Conservation (phyloP, 2,888 invertebrate genomes). For the Megaustenia siamemsis region DNA sequence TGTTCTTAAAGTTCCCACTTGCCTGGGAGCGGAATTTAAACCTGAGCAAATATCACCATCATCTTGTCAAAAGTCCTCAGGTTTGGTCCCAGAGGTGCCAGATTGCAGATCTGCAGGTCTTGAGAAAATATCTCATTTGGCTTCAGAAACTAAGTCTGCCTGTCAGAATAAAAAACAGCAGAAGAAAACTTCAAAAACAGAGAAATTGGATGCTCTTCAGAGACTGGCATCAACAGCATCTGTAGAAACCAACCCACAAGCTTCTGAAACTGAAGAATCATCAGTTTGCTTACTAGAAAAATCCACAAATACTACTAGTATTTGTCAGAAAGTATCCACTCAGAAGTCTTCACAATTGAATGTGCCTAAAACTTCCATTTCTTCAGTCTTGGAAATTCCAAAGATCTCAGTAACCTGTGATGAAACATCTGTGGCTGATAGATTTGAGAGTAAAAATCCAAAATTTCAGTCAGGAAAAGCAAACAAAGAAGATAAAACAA, state of each 20-base stretch:
- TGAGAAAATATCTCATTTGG: background rate
- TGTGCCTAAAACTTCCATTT: background rate
- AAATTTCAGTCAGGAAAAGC: background rate
- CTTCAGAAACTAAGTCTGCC: background rate
- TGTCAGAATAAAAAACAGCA: background rate
- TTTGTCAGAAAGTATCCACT: background rate
- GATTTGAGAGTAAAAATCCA: background rate
- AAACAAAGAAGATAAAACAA: background rate
- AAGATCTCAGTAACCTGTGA: conserved; percentile 5
- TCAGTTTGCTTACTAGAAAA: background rate
- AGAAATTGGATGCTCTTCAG: too few relatives aligned
- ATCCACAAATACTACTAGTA: background rate
- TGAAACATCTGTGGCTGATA: background rate
- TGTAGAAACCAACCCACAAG: background rate
- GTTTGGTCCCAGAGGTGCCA: background rate
- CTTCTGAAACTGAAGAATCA: background rate
- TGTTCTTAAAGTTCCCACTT: background rate
- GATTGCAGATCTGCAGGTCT: background rate
- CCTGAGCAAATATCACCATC: background rate
- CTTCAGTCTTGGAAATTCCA: conserved; percentile 23
- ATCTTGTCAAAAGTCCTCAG: background rate
- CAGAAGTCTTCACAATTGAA: background rate
- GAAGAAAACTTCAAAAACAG: background rate
- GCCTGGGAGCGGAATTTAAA: background rate
- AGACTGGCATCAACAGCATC: background rate